Conservation (phyloP, 2,113 vertebrate species). For the Solea solea region DNA sequence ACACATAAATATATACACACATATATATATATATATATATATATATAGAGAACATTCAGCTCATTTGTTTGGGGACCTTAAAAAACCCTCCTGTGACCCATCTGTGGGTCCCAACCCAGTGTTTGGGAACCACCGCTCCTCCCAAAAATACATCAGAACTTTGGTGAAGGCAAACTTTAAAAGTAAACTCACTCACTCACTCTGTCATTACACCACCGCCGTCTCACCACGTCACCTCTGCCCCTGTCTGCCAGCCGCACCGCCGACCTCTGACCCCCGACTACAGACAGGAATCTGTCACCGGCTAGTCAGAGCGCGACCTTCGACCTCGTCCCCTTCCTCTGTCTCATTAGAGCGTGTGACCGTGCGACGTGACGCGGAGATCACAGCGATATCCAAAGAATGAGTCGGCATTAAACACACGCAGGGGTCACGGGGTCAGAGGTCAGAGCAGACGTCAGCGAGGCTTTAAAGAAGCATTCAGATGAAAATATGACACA, state of each 20-base stretch:
- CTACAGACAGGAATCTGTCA: constrained; percentile 58
- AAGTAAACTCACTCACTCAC: neutral
- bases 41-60: too few relatives aligned
- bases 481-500: too few relatives aligned
- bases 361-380: constrained; percentile 34
- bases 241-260: constrained; percentile 36
- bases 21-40: too few relatives aligned
- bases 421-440: constrained; percentile 28
- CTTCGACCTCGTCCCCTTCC: constrained; percentile 44
- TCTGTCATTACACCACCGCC: neutral
- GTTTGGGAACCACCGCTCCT: too few relatives aligned
- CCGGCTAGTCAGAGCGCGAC: constrained; percentile 9
- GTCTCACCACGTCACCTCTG: constrained; percentile 16
- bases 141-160: too few relatives aligned
- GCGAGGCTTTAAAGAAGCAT: neutral
- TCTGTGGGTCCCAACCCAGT: too few relatives aligned
- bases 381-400: constrained; percentile 11
- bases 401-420: neutral
- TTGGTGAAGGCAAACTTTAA: neutral
- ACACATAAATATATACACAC: too few relatives aligned
- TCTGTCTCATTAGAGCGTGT: constrained; percentile 59
- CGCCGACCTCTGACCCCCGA: constrained; percentile 40
- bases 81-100: too few relatives aligned
- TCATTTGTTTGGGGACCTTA: too few relatives aligned
- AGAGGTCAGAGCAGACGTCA: constrained; percentile 19